These are phyloP conservation scores for Phacellophora camtschatica DNA, from an alignment of 30 jellyfish, hydroid and myxozoan species.

Conservation along the genomic window DNA sequence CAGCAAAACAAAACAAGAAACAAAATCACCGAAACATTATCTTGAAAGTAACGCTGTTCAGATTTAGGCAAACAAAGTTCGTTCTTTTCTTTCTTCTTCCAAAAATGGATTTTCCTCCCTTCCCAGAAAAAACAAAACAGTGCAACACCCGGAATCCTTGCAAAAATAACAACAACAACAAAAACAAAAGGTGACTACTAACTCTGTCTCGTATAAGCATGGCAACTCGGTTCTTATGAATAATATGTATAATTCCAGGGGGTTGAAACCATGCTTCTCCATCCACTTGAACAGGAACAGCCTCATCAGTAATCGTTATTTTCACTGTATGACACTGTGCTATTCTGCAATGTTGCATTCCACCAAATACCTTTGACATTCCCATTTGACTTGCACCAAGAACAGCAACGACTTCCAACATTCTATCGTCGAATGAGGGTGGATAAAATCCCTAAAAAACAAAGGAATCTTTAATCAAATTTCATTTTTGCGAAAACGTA, in stretches of 20 bases:
- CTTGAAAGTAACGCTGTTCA: too few relatives aligned
- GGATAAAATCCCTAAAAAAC: conserved; percentile 82
- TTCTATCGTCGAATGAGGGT: conserved; percentile 96
- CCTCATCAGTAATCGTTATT: conserved; percentile 94
- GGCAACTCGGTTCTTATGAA: conserved; percentile 94
- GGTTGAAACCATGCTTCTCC: conserved; percentile 99
- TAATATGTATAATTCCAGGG: conserved; percentile 95
- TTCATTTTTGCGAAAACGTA: too few relatives aligned
- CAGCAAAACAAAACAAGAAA: too few relatives aligned
- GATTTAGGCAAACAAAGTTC: too few relatives aligned
- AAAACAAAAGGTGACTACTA: background rate
- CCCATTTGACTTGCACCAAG: conserved; percentile 99
- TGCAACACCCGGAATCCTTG: too few relatives aligned
- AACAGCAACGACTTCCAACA: conserved; percentile 99
- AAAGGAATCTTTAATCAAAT: background rate
- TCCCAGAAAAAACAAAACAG: too few relatives aligned
- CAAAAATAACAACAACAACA: too few relatives aligned
- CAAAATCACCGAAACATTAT: too few relatives aligned
- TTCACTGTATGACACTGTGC: conserved; percentile 99
- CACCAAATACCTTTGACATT: conserved; percentile 99
- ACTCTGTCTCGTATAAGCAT: conserved; percentile 97
- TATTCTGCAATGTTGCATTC: conserved; percentile 97
- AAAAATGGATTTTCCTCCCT: too few relatives aligned
- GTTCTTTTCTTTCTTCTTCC: too few relatives aligned
- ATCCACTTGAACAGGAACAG: conserved; percentile 99